Percentiles rank a stretch among this genome's conserved stretches.
These are phyloP conservation scores for Tenebrio molitor DNA, from an alignment of 1,140 invertebrate genomes.

Conservation along the genomic window DNA sequence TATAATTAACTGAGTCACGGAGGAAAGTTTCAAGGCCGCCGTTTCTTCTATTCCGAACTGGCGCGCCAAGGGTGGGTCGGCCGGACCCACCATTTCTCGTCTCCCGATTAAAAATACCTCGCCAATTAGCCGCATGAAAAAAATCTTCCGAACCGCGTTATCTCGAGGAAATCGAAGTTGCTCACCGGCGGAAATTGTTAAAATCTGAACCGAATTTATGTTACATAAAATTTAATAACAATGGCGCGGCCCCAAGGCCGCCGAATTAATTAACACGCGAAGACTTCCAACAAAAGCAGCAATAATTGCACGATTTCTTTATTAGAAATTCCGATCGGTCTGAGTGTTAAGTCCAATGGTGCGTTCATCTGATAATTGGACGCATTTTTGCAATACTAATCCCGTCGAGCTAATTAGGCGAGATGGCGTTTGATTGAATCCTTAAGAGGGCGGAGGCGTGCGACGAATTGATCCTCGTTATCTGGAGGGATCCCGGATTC, in stretches of 20 bases:
- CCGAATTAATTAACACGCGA: constrained; percentile 16
- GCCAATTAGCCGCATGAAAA: constrained; percentile 4
- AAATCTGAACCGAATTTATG: constrained; percentile 18
- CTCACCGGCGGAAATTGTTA: constrained; percentile 25
- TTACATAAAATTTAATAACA: constrained; percentile 38
- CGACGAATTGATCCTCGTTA: constrained; percentile 17
- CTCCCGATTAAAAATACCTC: too few relatives aligned
- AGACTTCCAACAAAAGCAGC: constrained; percentile 10
- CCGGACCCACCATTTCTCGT: too few relatives aligned
- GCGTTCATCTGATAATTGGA: constrained; percentile 31
- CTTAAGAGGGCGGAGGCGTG: constrained; percentile 19
- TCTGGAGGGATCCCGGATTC: too few relatives aligned
- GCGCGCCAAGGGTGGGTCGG: too few relatives aligned
- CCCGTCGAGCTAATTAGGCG: constrained; percentile 26
- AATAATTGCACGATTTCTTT: constrained; percentile 20
- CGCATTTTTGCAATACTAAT: constrained; percentile 32
- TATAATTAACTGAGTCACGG: neutral
- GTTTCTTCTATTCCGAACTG: too few relatives aligned
- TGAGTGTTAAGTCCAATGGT: constrained; percentile 30
- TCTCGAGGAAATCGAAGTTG: constrained; percentile 33
- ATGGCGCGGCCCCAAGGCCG: constrained; percentile 19
- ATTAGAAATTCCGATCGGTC: constrained; percentile 33
- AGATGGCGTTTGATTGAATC: constrained; percentile 24
- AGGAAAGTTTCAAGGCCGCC: neutral
- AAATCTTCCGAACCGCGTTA: constrained; percentile 11